These are phyloP conservation scores for Melipona bicolor DNA, from an alignment of 2,888 invertebrate genomes.

Conservation along the genomic window DNA sequence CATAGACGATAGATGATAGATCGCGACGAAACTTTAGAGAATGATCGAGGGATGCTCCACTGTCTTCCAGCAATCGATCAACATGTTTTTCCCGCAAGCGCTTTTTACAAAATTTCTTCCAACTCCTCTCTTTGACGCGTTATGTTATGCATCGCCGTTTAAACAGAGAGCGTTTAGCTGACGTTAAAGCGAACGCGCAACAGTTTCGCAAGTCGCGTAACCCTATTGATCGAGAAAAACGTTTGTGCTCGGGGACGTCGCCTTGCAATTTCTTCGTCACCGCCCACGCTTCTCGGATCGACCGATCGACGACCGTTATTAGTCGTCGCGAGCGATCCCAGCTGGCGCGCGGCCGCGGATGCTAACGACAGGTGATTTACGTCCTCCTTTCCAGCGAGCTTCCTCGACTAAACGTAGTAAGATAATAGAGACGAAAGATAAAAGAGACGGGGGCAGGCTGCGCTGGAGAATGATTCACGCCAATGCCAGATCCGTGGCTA, in stretches of 20 bases:
- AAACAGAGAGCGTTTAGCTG: too few relatives aligned
- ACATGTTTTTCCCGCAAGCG: neutral
- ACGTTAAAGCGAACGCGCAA: too few relatives aligned
- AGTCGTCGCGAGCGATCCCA: constrained; percentile 35
- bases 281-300: constrained; percentile 14
- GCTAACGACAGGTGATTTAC: constrained; percentile 65
- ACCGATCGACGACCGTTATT: constrained; percentile 23
- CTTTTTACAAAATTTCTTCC: neutral
- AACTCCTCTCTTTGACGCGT: neutral
- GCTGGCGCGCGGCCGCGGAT: constrained; percentile 44
- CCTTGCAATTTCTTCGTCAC: neutral
- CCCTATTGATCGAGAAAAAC: too few relatives aligned
- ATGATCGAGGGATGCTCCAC: neutral
- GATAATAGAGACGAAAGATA: constrained; percentile 24
- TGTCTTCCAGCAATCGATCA: neutral
- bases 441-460: neutral
- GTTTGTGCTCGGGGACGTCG: neutral
- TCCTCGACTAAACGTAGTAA: neutral
- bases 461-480: constrained; percentile 25
- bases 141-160: too few relatives aligned
- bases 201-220: too few relatives aligned
- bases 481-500: constrained; percentile 34
- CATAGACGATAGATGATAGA: neutral
- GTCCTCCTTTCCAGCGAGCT: constrained; percentile 25
- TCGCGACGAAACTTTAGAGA: neutral